phyloP scores from a whole-genome alignment of 2,888 invertebrate species.

The Crepidodera aurea region DNA sequence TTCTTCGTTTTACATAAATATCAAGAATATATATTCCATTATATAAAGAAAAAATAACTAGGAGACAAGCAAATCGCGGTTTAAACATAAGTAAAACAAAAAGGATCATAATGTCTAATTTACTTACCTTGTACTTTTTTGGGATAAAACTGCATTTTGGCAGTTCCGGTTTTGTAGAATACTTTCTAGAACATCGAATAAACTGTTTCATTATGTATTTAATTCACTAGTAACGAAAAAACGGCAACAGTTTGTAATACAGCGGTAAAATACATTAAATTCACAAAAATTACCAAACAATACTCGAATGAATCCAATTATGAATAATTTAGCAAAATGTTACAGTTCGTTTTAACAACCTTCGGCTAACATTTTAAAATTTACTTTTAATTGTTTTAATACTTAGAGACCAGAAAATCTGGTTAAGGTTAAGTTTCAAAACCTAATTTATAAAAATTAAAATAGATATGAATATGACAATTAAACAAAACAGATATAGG shows the following conservation, averaged over 20 bases:
- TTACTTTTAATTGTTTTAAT: too few species aligned
- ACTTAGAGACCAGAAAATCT: too few species aligned
- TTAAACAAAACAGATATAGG: too few species aligned
- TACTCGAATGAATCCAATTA: background rate
- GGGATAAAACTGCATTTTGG: conserved; percentile 55
- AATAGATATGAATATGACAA: too few species aligned
- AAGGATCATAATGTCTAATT: background rate
- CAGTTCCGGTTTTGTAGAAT: conserved; percentile 34
- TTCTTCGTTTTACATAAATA: background rate
- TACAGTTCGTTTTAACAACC: too few species aligned
- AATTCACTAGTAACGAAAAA: background rate
- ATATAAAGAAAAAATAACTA: background rate
- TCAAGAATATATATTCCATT: background rate
- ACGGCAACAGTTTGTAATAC: background rate
- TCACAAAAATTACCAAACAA: conserved; percentile 4
- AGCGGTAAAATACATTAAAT: background rate
- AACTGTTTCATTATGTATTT: conserved; percentile 22
- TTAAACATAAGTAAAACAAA: background rate
- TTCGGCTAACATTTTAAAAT: too few species aligned
- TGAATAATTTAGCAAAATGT: background rate
- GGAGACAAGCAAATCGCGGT: background rate
- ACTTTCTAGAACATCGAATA: conserved; percentile 25
- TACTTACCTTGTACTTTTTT: conserved; percentile 55
- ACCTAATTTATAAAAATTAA: too few species aligned
- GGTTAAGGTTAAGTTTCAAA: too few species aligned